These are phyloP conservation scores for Cettia cetti DNA, from an alignment of 2,113 vertebrate species.

Conservation along the genomic window DNA sequence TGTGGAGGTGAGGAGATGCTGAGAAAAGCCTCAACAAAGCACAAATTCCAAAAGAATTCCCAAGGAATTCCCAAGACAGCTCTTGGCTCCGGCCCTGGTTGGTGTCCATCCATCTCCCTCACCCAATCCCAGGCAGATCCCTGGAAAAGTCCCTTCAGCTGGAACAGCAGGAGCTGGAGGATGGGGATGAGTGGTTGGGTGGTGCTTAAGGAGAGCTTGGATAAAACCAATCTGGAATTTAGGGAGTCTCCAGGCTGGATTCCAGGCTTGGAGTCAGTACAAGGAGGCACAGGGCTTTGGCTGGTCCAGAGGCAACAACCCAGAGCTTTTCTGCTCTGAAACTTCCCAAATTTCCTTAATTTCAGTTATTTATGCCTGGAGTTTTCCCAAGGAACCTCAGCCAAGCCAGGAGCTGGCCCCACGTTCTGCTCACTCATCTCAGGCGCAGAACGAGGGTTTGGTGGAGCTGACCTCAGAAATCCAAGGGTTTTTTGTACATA, in stretches of 20 bases:
- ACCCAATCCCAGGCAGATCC: background rate
- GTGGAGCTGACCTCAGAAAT: background rate
- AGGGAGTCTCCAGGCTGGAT: background rate
- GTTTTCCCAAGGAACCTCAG: background rate
- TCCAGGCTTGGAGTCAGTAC: background rate
- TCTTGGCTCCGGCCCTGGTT: background rate
- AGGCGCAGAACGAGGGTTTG: rapidly evolving
- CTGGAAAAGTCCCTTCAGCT: background rate
- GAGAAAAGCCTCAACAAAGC: background rate
- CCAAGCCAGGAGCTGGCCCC: background rate
- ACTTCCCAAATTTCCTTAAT: background rate
- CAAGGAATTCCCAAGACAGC: background rate
- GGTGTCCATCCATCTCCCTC: background rate
- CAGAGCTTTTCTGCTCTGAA: background rate
- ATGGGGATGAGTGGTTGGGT: background rate
- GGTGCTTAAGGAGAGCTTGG: background rate
- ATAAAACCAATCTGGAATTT: background rate
- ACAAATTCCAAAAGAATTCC: background rate
- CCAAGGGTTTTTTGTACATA: background rate
- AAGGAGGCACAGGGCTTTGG: background rate
- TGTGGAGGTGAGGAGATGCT: background rate
- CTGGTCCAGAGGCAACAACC: background rate
- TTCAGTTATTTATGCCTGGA: background rate
- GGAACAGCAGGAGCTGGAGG: background rate
- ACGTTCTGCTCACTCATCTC: rapidly evolving